phyloP scores from a whole-genome alignment of 2,797 vertebrate genomes.

The Lycodopsis pacificus region DNA sequence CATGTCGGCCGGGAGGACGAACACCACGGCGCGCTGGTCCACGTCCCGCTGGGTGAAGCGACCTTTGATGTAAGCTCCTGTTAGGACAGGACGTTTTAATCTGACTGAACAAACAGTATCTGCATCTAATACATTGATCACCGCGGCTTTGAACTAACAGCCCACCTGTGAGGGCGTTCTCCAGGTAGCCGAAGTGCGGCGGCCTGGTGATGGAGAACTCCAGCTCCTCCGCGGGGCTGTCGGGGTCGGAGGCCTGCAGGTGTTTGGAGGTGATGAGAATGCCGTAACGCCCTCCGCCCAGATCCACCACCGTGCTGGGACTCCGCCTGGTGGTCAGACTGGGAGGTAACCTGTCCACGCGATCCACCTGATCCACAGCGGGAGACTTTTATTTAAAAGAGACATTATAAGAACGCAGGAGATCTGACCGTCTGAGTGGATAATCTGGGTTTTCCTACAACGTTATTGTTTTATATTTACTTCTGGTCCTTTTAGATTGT shows the following conservation, averaged over 20 bases:
- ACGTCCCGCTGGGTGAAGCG: conserved; percentile 82
- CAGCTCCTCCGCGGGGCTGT: conserved; percentile 77
- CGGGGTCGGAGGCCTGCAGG: conserved; percentile 70
- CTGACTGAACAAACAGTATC: not conserved
- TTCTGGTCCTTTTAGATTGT: not conserved
- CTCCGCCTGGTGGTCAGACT: conserved; percentile 70
- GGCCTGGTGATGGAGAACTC: conserved; percentile 75
- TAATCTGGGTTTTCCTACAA: not conserved
- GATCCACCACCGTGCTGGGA: conserved; percentile 69
- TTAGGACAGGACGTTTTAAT: not conserved
- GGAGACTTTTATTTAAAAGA: not conserved
- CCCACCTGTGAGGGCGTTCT: conserved; percentile 77
- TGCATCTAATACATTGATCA: no score
- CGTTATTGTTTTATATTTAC: not conserved
- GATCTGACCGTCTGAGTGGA: not conserved
- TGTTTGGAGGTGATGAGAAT: conserved; percentile 74
- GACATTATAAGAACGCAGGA: not conserved
- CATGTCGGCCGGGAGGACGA: conserved; percentile 73
- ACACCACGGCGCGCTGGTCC: conserved; percentile 74
- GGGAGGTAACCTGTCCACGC: conserved; percentile 76
- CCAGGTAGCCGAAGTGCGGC: conserved; percentile 79
- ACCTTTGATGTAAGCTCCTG: conserved; percentile 79
- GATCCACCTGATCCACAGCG: conserved; percentile 69
- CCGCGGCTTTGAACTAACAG: no score
- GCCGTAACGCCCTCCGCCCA: conserved; percentile 64